Conservation (phyloP, 2,113 vertebrate species). For the Otus sunia region DNA sequence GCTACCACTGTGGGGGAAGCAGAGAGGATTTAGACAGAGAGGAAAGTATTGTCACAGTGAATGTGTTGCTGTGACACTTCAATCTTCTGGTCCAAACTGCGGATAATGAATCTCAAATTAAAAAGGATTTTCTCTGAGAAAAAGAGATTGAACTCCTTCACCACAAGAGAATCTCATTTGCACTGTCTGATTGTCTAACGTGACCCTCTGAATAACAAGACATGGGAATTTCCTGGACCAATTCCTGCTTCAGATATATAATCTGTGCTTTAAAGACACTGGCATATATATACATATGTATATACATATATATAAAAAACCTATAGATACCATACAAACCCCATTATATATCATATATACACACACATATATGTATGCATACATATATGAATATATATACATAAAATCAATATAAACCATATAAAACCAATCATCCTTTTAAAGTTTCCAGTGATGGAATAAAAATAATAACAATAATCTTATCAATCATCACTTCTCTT, state of each 20-base stretch:
- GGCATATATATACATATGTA: neutral
- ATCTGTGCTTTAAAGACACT: neutral
- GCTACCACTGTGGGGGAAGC: neutral
- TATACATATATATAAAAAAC: neutral
- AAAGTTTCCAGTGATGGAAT: neutral
- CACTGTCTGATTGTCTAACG: neutral
- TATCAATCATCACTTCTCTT: neutral
- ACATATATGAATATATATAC: neutral
- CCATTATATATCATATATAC: neutral
- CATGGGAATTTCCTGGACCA: neutral
- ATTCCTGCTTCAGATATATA: neutral
- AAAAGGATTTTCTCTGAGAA: neutral
- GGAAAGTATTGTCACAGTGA: neutral
- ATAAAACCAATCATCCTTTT: neutral
- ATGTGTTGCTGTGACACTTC: neutral
- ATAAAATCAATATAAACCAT: neutral
- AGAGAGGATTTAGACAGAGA: neutral
- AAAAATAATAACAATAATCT: neutral
- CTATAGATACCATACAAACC: neutral
- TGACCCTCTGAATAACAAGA: neutral
- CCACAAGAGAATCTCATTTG: neutral
- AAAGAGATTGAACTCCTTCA: neutral
- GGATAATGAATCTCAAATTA: neutral
- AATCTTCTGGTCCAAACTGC: neutral
- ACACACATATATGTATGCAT: too few relatives aligned